phyloP scores from a whole-genome alignment of 2,113 vertebrate genomes.

The Nothobranchius kuhntae region DNA sequence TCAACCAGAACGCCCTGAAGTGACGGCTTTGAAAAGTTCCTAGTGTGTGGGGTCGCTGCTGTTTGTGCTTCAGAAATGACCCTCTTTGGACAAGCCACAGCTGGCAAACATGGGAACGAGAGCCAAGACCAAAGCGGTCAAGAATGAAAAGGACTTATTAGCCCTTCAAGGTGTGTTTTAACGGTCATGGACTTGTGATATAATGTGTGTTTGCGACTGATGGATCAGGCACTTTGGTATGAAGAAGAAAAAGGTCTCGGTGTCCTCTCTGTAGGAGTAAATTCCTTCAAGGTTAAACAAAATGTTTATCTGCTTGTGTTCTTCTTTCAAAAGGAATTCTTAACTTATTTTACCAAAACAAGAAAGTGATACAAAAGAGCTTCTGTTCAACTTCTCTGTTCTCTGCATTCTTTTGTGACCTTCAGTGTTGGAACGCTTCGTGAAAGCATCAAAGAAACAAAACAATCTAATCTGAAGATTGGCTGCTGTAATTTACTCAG shows the following conservation, averaged over 20 bases:
- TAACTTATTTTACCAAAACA: constrained; percentile 50
- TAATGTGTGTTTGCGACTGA: not conserved
- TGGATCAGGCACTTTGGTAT: not conserved
- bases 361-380: constrained; percentile 14
- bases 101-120: constrained; percentile 28
- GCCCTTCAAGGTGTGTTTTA: constrained; percentile 9
- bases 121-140: constrained; percentile 24
- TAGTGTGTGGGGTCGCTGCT: constrained; percentile 26
- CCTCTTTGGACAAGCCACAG: constrained; percentile 25
- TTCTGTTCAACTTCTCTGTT: constrained; percentile 13
- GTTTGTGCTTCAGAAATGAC: constrained; percentile 25
- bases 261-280: constrained; percentile 8
- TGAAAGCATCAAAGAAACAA: constrained; percentile 11
- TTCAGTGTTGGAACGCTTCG: constrained; percentile 9
- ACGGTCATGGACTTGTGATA: constrained; percentile 4
- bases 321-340: constrained; percentile 11
- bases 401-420: constrained; percentile 30
- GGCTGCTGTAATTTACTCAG: constrained; percentile 29
- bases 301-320: constrained; percentile 13
- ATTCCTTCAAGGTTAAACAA: constrained; percentile 17
- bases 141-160: constrained; percentile 3
- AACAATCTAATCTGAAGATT: constrained; percentile 11
- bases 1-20: constrained; percentile 30
- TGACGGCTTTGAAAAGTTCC: constrained; percentile 20
- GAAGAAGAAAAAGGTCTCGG: not conserved